Conservation (phyloP, 2,113 vertebrate genomes). For the Hemiprocne comata region DNA sequence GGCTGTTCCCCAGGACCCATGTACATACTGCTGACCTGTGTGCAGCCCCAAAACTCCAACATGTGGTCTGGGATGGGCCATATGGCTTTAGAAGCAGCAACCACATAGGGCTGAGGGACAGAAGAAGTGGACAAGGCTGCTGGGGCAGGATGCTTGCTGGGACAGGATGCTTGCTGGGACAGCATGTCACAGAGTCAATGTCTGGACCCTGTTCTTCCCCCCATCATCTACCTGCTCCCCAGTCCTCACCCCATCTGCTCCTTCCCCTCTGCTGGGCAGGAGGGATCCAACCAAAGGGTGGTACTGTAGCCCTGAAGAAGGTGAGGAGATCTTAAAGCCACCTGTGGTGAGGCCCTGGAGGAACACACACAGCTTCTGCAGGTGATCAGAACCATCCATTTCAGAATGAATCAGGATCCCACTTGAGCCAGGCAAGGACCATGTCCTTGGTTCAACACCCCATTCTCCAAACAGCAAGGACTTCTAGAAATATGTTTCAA, state of each 20-base stretch:
- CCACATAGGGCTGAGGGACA: neutral
- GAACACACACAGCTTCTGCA: neutral
- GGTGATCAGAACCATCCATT: neutral
- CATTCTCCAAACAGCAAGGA: neutral
- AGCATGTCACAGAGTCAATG: too few species aligned
- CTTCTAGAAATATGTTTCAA: neutral
- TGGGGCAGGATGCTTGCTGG: too few species aligned
- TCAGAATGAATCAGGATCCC: neutral
- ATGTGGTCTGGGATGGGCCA: neutral
- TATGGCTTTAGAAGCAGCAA: neutral
- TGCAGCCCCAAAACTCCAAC: too few species aligned
- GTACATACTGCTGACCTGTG: accelerated
- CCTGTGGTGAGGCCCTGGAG: neutral
- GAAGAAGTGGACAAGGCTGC: accelerated
- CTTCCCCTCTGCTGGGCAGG: neutral
- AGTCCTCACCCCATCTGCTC: neutral
- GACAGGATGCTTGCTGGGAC: neutral
- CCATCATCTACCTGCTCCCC: neutral
- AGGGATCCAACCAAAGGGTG: neutral
- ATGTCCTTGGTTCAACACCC: accelerated
- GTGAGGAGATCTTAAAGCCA: neutral
- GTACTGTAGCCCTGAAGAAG: neutral
- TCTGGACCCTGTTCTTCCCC: neutral
- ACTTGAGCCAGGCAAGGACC: neutral
- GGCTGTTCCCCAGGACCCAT: neutral